Evolutionary conservation across 2,113 vertebrate species (phyloP).

Genomic region (Arenaria interpres): DNA sequence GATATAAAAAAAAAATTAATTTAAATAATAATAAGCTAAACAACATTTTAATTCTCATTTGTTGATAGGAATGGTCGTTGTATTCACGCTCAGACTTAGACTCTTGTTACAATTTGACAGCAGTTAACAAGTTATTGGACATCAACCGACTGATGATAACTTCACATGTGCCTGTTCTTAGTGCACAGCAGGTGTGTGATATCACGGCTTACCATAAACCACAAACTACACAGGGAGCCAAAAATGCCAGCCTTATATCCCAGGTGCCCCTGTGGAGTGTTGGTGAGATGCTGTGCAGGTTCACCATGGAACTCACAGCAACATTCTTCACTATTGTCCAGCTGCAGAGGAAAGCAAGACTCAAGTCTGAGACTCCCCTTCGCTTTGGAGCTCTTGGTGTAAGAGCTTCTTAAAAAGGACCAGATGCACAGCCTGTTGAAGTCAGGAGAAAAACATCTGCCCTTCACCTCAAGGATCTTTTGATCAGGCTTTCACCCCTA

Average conservation of each 20-base stretch:
- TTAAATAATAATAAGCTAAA: no score
- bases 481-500: neutral
- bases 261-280: neutral
- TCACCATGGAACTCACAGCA: neutral
- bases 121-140: neutral
- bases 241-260: neutral
- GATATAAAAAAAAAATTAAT: neutral
- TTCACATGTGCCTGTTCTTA: neutral
- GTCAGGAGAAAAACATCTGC: neutral
- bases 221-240: neutral
- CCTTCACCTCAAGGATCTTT: neutral
- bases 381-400: neutral
- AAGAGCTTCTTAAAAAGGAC: neutral
- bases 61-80: neutral
- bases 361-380: neutral
- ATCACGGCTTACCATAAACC: neutral
- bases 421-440: neutral
- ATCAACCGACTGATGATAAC: neutral
- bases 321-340: neutral
- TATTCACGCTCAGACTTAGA: neutral
- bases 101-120: neutral
- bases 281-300: neutral
- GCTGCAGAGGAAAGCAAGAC: neutral
- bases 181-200: neutral
- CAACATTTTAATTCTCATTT: neutral